A percentile compares a stretch with the other conserved stretches of the same genome.
Evolutionary conservation across 2,888 invertebrate genomes (phyloP).

Genomic region (Chironomus riparius): DNA sequence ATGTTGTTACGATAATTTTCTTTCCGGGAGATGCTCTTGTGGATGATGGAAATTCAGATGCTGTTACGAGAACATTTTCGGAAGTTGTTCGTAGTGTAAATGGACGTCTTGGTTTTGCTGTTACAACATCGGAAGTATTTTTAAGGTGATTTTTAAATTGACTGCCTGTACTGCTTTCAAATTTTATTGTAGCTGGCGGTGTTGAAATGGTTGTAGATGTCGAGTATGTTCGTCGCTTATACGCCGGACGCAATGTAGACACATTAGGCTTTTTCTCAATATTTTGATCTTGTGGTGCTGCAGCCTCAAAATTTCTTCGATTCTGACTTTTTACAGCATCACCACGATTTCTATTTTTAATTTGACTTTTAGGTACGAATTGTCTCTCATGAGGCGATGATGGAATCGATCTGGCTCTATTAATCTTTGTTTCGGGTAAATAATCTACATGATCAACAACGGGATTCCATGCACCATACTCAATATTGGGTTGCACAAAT

Average conservation of each 20-base stretch:
- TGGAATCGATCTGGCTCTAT: constrained; percentile 8
- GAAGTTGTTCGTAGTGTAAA: constrained; percentile 6
- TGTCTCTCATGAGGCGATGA: not conserved
- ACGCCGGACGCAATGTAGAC: not conserved
- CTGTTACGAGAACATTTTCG: not conserved
- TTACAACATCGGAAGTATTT: not conserved
- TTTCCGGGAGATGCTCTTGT: constrained; percentile 13
- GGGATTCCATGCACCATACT: constrained; percentile 20
- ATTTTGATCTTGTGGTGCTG: not conserved
- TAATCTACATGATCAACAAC: not conserved
- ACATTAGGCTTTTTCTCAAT: not conserved
- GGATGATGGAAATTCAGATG: not conserved
- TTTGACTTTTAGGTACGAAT: not conserved
- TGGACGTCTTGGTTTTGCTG: constrained; percentile 1
- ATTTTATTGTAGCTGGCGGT: not conserved
- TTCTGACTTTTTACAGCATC: not conserved
- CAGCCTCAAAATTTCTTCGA: constrained; percentile 12
- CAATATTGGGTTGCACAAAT: constrained; percentile 12
- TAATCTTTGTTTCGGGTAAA: constrained; percentile 1
- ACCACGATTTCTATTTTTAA: not conserved
- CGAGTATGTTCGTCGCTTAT: not conserved
- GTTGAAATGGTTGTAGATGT: not conserved
- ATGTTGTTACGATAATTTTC: not conserved
- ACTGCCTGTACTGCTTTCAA: not conserved
- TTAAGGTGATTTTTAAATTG: not conserved